These are phyloP conservation scores for Dendrolimus punctatus DNA, from an alignment of 1,140 invertebrate genomes.

Conservation along the genomic window DNA sequence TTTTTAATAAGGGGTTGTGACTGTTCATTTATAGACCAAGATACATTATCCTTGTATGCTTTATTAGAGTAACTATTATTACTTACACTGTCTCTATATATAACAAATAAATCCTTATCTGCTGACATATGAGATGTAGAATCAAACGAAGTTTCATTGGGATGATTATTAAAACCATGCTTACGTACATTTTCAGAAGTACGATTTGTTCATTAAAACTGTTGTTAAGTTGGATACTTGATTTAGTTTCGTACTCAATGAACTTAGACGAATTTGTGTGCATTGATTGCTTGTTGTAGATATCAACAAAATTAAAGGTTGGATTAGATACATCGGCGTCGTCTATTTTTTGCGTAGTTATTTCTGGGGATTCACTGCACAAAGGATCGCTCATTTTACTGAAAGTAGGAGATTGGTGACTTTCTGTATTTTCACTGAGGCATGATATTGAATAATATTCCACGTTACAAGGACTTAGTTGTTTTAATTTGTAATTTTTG, in stretches of 20 bases:
- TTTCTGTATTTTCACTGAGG: constrained; percentile 6
- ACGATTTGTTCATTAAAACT: too few relatives aligned
- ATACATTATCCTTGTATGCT: constrained; percentile 11
- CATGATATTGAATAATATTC: constrained; percentile 43
- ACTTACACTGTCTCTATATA: constrained; percentile 39
- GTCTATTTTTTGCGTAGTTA: neutral
- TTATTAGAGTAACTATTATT: constrained; percentile 11
- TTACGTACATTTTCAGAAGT: too few relatives aligned
- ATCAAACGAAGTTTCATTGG: neutral
- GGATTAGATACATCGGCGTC: neutral
- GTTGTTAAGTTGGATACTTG: neutral
- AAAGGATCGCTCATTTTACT: neutral
- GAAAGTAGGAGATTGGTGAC: neutral
- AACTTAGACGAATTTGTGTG: constrained; percentile 16
- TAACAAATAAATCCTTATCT: constrained; percentile 44
- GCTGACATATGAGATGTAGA: constrained; percentile 19
- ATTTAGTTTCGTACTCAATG: constrained; percentile 4
- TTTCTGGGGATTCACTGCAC: neutral
- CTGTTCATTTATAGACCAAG: constrained; percentile 11
- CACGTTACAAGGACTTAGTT: constrained; percentile 29
- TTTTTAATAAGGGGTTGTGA: constrained; percentile 8
- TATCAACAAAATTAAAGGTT: constrained; percentile 20
- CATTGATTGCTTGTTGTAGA: constrained; percentile 25
- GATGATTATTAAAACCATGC: too few relatives aligned
- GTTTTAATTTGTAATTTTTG: constrained; percentile 43